Conservation (phyloP, 2,888 invertebrate species). For the Polylopha cassiicola region DNA sequence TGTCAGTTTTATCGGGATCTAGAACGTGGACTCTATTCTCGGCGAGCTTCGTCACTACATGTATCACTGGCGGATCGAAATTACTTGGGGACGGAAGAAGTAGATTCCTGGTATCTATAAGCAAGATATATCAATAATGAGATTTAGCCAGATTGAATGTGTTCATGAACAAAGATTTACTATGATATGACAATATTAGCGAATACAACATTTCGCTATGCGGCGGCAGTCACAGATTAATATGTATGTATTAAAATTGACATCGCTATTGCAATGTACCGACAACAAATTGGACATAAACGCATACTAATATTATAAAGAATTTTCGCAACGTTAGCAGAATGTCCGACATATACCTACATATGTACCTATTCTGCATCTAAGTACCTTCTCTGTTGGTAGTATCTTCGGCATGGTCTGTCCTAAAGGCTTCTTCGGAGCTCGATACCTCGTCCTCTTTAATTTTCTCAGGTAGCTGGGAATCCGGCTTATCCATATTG, state of each 20-base stretch:
- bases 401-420: conserved; percentile 31
- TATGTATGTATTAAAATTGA: no score
- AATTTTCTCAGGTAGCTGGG: conserved; percentile 52
- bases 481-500: conserved; percentile 49
- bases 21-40: conserved; percentile 25
- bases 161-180: not conserved
- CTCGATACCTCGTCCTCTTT: conserved; percentile 88
- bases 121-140: no score
- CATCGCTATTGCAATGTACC: no score
- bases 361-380: not conserved
- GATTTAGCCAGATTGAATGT: no score
- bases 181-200: not conserved
- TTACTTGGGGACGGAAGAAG: conserved; percentile 12
- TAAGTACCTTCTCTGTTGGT: conserved; percentile 21
- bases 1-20: conserved; percentile 18
- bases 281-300: no score
- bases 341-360: no score
- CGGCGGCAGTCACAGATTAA: no score
- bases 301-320: no score
- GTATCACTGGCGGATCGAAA: conserved; percentile 43
- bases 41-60: conserved; percentile 41
- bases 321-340: no score
- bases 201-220: no score
- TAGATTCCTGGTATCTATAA: conserved; percentile 11
- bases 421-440: conserved; percentile 80